Conservation (phyloP, 2,888 invertebrate species). For the Xestia ashworthii region DNA sequence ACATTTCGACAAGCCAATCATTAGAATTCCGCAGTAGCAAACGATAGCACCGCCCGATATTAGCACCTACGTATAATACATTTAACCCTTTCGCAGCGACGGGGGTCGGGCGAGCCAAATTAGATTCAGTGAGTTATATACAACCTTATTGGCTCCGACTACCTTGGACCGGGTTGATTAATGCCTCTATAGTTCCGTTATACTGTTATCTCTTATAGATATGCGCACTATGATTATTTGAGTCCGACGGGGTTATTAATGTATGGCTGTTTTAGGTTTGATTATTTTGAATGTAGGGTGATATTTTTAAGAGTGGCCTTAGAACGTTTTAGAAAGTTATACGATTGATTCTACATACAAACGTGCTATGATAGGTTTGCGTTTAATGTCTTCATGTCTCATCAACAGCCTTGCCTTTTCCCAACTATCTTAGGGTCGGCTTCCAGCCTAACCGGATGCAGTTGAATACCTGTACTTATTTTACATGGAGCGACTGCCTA, state of each 20-base stretch:
- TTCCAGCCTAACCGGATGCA: too few relatives aligned
- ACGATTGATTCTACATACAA: neutral
- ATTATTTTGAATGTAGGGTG: constrained; percentile 7
- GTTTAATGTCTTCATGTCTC: too few relatives aligned
- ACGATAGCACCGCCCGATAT: constrained; percentile 58
- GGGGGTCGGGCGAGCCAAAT: constrained; percentile 77
- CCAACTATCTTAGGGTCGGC: too few relatives aligned
- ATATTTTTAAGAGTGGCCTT: neutral
- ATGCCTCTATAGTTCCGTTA: constrained; percentile 77
- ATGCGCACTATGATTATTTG: constrained; percentile 60
- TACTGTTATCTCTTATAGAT: constrained; percentile 66
- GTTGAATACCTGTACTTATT: too few relatives aligned
- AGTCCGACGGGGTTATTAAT: constrained; percentile 45
- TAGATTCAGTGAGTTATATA: constrained; percentile 84
- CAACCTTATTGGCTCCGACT: constrained; percentile 81
- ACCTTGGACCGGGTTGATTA: constrained; percentile 78
- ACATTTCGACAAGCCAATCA: constrained; percentile 56
- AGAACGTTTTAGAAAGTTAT: neutral
- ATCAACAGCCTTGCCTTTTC: too few relatives aligned
- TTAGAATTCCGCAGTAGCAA: constrained; percentile 60
- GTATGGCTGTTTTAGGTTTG: constrained; percentile 21
- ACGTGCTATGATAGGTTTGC: neutral
- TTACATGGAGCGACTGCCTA: too few relatives aligned
- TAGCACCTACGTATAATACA: constrained; percentile 74
- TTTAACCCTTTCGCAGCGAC: constrained; percentile 75